A percentile compares a stretch with the other conserved stretches of the same genome.
Evolutionary conservation across 2,113 vertebrate species (phyloP).

Genomic region (Chaetodon trifascialis): DNA sequence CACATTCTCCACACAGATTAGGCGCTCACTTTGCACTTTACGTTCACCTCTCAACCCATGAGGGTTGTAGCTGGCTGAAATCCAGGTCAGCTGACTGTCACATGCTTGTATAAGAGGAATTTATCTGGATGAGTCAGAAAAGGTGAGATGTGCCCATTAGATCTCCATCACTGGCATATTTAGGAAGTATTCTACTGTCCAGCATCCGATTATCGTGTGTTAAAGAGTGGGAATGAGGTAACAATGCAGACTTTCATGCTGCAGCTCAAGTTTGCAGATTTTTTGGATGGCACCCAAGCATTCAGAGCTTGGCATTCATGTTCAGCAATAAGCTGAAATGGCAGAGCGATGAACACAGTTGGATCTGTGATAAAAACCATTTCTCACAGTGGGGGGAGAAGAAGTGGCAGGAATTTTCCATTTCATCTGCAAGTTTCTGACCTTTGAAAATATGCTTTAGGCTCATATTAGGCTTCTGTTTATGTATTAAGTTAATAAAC

Average conservation of each 20-base stretch:
- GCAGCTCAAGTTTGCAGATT: conserved; percentile 37
- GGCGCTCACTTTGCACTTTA: conserved; percentile 49
- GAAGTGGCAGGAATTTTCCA: conserved; percentile 40
- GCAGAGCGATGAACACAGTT: conserved; percentile 24
- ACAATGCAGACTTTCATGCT: conserved; percentile 64
- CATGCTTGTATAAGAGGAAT: conserved; percentile 66
- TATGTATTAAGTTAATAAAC: background rate
- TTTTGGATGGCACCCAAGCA: conserved; percentile 58
- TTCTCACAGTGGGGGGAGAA: conserved; percentile 29
- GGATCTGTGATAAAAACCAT: conserved; percentile 37
- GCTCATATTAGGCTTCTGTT: background rate
- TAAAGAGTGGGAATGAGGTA: conserved; percentile 36
- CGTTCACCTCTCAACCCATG: conserved; percentile 35
- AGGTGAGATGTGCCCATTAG: background rate
- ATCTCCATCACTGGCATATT: background rate
- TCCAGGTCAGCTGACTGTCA: conserved; percentile 81
- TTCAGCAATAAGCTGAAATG: conserved; percentile 50
- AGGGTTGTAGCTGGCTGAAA: conserved; percentile 65
- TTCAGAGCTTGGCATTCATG: conserved; percentile 58
- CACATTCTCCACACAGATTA: conserved; percentile 82
- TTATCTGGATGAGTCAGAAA: conserved; percentile 27
- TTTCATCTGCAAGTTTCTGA: conserved; percentile 14
- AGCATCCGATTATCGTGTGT: background rate
- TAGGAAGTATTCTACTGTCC: background rate
- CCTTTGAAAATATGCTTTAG: background rate